Evolutionary conservation across 2,113 vertebrate species (phyloP).

Genomic region (Oryzias curvinotus): DNA sequence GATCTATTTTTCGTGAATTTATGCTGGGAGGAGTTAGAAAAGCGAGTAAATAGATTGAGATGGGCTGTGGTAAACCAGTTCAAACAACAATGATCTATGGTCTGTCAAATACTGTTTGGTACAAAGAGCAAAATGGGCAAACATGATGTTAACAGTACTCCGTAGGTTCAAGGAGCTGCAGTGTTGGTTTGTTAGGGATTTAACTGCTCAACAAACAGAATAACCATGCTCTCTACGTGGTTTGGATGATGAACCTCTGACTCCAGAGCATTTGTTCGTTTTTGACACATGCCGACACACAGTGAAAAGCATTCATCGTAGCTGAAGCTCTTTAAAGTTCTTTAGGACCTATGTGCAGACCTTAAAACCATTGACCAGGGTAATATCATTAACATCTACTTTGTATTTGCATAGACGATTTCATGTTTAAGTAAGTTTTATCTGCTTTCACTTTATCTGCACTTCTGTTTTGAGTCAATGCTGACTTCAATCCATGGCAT

Average conservation of each 20-base stretch:
- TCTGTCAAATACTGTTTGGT: slow-evolving; percentile 8
- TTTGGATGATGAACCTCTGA: slow-evolving; percentile 35
- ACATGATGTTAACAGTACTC: background rate
- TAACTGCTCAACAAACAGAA: slow-evolving; percentile 2
- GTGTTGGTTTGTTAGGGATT: too few species aligned
- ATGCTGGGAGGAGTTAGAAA: background rate
- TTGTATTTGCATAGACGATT: background rate
- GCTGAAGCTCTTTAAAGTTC: slow-evolving; percentile 42
- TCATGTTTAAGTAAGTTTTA: too few species aligned
- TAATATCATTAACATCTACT: slow-evolving; percentile 10
- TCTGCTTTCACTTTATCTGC: too few species aligned
- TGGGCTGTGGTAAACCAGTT: background rate
- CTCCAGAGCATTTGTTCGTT: slow-evolving; percentile 48
- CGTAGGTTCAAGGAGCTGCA: background rate
- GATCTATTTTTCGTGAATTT: background rate
- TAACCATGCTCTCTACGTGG: slow-evolving; percentile 20
- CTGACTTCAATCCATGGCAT: too few species aligned
- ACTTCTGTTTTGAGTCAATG: too few species aligned
- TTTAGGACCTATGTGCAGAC: slow-evolving; percentile 8
- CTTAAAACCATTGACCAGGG: background rate
- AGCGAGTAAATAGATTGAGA: background rate
- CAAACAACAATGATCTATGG: background rate
- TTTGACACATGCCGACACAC: slow-evolving; percentile 43
- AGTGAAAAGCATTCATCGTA: slow-evolving; percentile 52
- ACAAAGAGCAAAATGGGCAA: background rate